Base-by-base conservation (phyloP, 2,797 vertebrate genomes). In the Gymnocypris eckloni region DNA sequence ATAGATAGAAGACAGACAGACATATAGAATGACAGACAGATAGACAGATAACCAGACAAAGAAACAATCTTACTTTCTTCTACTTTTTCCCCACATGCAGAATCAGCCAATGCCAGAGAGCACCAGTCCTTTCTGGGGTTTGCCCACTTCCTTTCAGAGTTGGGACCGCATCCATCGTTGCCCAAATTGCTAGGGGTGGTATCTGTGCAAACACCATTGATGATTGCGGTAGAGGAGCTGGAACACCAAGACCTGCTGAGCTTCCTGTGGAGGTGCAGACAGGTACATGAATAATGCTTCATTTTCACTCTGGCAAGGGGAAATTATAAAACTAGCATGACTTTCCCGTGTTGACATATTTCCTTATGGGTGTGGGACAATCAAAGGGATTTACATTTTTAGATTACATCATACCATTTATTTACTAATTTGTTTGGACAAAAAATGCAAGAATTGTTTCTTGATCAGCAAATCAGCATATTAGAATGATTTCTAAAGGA, bases 211-310 rank as follows among this genome's bases (percentile, higher is more conserved):
- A 9, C 92, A 3, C 97, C 97, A 0, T 87, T 96, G 15, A 92
- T 94, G 79, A 95, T 97, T 84, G 88, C 96, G 8, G 33, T 97
- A 88, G 97, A 98, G 87, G 94, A 97, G 82, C 88, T 96, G 76
- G 91, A 94, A 81, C 94, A 96, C 37, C 91, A 95, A 81, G 95
- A 97, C 89, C 94, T 99, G 83, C 90, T 98, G 88, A 93, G 93
- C 0, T 98, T 97, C 92, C 95, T 99, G 41, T 99, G 98, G 98
- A 95, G 89, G 1, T 98, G 94, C 79, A 92, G 95, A 92, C 89
- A 93, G 94, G 95, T 95, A 90, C 15, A 72, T 16, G 37, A 59
- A 22, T 39, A 20, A 25, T 81, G 33, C 39, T 41, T n/a, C 0
- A 71, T n/a, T 59, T 56, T 56, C 18, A 39, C 20, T 39, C 41